phyloP scores from a whole-genome alignment of 1,140 invertebrate genomes.

The Gryllus bimaculatus region DNA sequence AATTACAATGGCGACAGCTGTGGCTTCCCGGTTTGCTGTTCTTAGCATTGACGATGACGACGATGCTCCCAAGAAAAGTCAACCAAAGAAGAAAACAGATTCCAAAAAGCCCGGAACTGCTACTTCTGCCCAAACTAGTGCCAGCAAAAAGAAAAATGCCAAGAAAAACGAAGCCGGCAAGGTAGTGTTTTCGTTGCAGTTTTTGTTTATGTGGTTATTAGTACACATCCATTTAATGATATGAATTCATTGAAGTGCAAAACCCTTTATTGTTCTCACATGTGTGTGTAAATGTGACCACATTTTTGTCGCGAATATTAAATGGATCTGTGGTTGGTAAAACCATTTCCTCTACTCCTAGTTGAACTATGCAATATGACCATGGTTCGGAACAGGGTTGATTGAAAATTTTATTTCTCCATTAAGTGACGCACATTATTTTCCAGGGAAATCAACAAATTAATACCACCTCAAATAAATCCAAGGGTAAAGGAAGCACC shows the following conservation, averaged over 20 bases:
- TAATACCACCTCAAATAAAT: slow-evolving; percentile 3
- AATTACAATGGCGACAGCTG: slow-evolving; percentile 40
- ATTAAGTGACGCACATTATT: neutral
- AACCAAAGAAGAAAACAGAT: slow-evolving; percentile 28
- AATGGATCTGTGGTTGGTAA: neutral
- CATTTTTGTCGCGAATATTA: neutral
- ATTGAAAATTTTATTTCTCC: too few species aligned
- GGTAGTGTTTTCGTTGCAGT: slow-evolving; percentile 24
- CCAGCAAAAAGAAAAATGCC: slow-evolving; percentile 30
- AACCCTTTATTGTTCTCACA: neutral
- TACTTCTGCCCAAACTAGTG: slow-evolving; percentile 4
- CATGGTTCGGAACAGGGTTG: too few species aligned
- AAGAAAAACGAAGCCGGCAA: slow-evolving; percentile 35
- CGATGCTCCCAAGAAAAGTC: slow-evolving; percentile 33
- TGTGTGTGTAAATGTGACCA: neutral
- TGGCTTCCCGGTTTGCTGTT: slow-evolving; percentile 50
- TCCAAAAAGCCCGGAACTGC: slow-evolving; percentile 25
- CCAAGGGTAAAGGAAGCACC: slow-evolving; percentile 2
- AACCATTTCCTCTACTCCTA: too few species aligned
- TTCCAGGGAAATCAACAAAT: slow-evolving; percentile 13
- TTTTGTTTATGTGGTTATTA: neutral
- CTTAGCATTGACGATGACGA: slow-evolving; percentile 48
- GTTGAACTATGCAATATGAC: too few species aligned
- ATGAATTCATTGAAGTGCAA: neutral
- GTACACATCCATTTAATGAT: too few species aligned